Evolutionary conservation across 2,888 invertebrate species (phyloP), one percentile per base, ranked within the genome.

Genomic region (Ochropleura leucogaster): DNA sequence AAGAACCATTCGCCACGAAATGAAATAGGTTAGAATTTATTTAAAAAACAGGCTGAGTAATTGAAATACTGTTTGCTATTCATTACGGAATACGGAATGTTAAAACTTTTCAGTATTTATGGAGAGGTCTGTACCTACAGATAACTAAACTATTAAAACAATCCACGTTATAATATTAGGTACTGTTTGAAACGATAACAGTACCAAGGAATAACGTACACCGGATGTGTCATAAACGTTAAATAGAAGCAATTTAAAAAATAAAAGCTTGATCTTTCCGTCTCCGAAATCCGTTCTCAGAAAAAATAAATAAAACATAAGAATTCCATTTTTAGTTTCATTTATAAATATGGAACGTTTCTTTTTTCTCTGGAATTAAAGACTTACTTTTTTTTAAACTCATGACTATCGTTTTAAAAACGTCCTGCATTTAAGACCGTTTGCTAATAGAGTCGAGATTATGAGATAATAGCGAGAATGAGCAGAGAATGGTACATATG

Each of bases 361-460:
- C 7, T n/a, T 46, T 57, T 30, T 0, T 16, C 5, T 18, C 20
- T 42, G 30, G 8, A 30, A 30, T 30, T 30, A 30, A 30, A 30
- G 30, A 30, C 30, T 30, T 30, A 30, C 30, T 30, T 30, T 30
- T 30, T 30, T 63, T n/a, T 53, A 44, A 77, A 4, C 9, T 10
- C 44, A 64, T 47, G 30, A 53, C 30, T 20, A 76, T 59, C 63
- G 18, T 60, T 81, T n/a, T 59, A 59, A 64, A 63, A 71, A 40
- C 16, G 53, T 47, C 12, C 44, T 77, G 30, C 66, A 78, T 83
- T 78, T 67, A 7, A 74, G 71, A 67, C 47, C n/a, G 40, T 68
- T 71, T 55, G 49, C 46, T 68, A 83, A 72, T 69, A 79, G 49
- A 44, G n/a, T 30, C 16, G 46, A 69, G 73, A 81, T 70, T 84